phyloP scores from a whole-genome alignment of 2,113 vertebrate species.

The Trichechus manatus region DNA sequence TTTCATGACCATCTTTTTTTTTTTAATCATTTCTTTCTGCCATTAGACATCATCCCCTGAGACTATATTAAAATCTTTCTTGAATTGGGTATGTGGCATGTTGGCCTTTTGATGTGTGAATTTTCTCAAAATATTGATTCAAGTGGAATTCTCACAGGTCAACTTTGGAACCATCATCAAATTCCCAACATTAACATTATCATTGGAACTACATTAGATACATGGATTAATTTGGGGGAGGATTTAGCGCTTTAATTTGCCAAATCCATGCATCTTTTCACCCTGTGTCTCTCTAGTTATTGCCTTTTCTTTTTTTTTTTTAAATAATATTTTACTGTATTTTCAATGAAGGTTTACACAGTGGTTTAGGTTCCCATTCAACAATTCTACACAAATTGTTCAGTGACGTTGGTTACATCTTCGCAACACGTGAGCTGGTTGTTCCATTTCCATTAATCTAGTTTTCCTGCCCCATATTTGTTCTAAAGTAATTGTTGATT shows the following conservation, averaged over 20 bases:
- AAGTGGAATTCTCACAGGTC: neutral
- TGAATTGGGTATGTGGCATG: neutral
- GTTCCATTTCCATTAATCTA: too few relatives aligned
- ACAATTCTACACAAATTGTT: too few relatives aligned
- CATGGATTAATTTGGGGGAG: neutral
- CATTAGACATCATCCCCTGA: neutral
- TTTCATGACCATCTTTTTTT: neutral
- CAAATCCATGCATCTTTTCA: neutral
- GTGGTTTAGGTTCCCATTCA: too few relatives aligned
- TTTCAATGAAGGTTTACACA: too few relatives aligned
- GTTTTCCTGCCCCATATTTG: neutral
- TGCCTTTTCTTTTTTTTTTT: neutral
- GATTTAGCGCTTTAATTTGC: neutral
- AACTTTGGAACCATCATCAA: neutral
- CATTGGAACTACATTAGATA: neutral
- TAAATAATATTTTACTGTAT: too few relatives aligned
- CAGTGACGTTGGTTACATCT: too few relatives aligned
- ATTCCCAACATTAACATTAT: neutral
- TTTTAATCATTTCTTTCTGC: neutral
- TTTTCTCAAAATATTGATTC: neutral
- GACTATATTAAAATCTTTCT: neutral
- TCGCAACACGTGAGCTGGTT: too few relatives aligned
- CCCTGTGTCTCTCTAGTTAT: neutral
- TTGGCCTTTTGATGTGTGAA: neutral
- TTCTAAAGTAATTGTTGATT: neutral